Evolutionary conservation across 2,888 invertebrate genomes (phyloP), one percentile per base, ranked within the genome.

Genomic region (Nesidiocoris tenuis): DNA sequence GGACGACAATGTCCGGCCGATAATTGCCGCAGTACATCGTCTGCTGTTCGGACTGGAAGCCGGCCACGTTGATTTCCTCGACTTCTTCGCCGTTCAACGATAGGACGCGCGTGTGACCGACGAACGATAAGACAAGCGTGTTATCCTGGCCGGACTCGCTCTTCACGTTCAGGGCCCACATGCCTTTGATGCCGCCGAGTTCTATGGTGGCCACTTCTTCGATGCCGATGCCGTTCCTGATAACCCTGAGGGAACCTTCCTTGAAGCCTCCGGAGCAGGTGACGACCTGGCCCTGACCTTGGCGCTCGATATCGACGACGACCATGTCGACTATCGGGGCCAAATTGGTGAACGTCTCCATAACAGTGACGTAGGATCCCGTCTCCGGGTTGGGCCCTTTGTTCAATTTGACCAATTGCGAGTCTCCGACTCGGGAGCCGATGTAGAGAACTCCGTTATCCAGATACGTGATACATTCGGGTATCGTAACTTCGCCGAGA

Each of bases 301-400:
- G 97, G 17, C 95, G 86, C 84, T 98, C 98, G 78, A 98, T 87
- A 85, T 98, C 98, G 1, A 98, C 98, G 0, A 98, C 95, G 79
- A 96, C 95, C 93, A 98, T 97, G 84, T 98, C 98, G 21, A 97
- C 90, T 80, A 99, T 98, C 0, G 99, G 98, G 1, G 97, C 98
- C 61, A 99, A 87, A 85, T 98, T 98, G 23, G 96, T 96, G 85
- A 96, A 98, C 16, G 91, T 93, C 85, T 99, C 98, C 92, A 99
- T 94, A 0, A 94, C 90, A 80, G 93, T 92, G 21, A 98, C 95
- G 83, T 96, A 98, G 5, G 94, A 94, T 9, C 92, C 92, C 80
- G 87, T 88, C 68, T 95, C 95, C 17, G 77, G 79, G 83, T 96
- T 95, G 0, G 93, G 86, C 77, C 91, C 89, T 0, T 92, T 90